A percentile compares a stretch with the other conserved stretches of the same genome.
phyloP scores from a whole-genome alignment of 2,113 vertebrate species.

The Taxidea taxus region DNA sequence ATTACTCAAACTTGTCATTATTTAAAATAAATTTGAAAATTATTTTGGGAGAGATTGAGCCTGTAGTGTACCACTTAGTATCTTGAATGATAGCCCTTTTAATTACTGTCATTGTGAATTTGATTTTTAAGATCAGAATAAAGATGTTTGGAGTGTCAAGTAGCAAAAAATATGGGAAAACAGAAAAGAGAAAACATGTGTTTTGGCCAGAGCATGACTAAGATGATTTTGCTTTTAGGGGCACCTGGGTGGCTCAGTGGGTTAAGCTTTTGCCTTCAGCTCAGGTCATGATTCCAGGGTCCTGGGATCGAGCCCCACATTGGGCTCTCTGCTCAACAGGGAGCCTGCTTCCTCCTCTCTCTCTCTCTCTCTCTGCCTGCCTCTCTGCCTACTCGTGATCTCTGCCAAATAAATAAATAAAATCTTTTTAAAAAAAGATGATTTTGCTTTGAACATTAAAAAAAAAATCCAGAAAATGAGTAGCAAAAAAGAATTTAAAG shows the following conservation, averaged over 20 bases:
- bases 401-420: too few relatives aligned
- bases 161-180: neutral
- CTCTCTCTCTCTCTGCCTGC: too few relatives aligned
- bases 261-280: too few relatives aligned
- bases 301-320: too few relatives aligned
- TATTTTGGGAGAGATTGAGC: neutral
- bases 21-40: neutral
- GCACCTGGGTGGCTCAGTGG: too few relatives aligned
- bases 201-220: neutral
- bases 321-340: too few relatives aligned
- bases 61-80: neutral
- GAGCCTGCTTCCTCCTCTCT: too few relatives aligned
- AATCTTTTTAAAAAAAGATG: too few relatives aligned
- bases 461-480: neutral
- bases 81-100: neutral
- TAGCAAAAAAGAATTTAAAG: neutral
- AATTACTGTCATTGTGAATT: neutral
- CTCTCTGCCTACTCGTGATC: too few relatives aligned
- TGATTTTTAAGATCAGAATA: neutral
- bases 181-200: neutral
- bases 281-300: too few relatives aligned
- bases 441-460: neutral
- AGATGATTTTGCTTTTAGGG: neutral
- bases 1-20: neutral
- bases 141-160: neutral